Conservation (phyloP, 2,113 vertebrate species). For the Microcebus griseorufus region DNA sequence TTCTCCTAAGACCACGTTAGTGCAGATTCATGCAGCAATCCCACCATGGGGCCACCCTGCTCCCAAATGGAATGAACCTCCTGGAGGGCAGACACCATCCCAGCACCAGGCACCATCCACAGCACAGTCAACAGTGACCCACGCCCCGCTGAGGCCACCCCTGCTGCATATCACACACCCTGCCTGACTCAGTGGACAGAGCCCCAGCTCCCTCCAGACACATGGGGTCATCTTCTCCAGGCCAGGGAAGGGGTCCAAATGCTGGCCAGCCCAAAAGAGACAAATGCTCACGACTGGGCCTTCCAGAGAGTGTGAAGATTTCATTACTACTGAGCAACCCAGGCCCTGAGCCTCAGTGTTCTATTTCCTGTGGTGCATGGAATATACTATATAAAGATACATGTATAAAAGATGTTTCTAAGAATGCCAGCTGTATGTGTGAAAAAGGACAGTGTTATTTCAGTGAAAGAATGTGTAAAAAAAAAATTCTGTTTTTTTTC, state of each 20-base stretch:
- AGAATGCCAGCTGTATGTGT: neutral
- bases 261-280: neutral
- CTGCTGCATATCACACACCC: neutral
- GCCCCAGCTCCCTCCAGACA: neutral
- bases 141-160: neutral
- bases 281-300: neutral
- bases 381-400: neutral
- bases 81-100: neutral
- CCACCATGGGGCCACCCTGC: rapidly evolving
- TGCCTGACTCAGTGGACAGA: neutral
- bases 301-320: neutral
- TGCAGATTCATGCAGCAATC: neutral
- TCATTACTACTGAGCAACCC: too few species aligned
- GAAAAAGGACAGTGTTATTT: neutral
- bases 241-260: neutral
- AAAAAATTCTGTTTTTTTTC: neutral
- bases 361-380: neutral
- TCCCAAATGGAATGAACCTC: neutral
- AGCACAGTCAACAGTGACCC: neutral
- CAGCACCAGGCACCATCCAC: neutral
- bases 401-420: neutral
- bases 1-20: neutral
- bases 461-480: neutral
- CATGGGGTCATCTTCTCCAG: rapidly evolving
- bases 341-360: neutral